A percentile compares a stretch with the other conserved stretches of the same genome.
Conservation (phyloP, 2,888 invertebrate genomes). For the Panzeria rudis region DNA sequence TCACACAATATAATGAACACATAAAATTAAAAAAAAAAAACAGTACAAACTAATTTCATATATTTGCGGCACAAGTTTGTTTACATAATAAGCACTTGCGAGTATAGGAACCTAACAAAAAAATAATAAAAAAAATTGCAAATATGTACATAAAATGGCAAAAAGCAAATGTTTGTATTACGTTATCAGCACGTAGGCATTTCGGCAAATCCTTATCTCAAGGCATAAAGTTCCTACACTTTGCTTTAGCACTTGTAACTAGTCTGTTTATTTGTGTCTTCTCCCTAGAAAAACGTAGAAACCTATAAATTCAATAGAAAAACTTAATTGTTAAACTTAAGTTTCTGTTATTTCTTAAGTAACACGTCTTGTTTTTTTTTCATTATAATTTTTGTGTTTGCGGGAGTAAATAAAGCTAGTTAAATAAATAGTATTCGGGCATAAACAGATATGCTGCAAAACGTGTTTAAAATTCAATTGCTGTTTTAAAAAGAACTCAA, state of each 20-base stretch:
- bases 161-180: constrained; percentile 43
- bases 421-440: constrained; percentile 41
- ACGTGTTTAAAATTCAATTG: constrained; percentile 70
- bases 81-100: background rate
- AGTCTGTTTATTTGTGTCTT: background rate
- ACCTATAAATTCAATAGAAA: constrained; percentile 18
- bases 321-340: constrained; percentile 34
- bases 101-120: background rate
- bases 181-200: constrained; percentile 69
- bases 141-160: constrained; percentile 15
- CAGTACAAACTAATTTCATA: constrained; percentile 22
- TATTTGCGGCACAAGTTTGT: constrained; percentile 31
- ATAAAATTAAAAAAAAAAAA: constrained; percentile 1
- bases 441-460: constrained; percentile 42
- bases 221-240: constrained; percentile 34
- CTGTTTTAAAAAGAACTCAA: constrained; percentile 25
- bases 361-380: constrained; percentile 43
- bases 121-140: constrained; percentile 15
- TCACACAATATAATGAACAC: background rate
- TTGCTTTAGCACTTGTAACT: constrained; percentile 58
- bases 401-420: constrained; percentile 61
- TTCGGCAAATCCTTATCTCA: constrained; percentile 69
- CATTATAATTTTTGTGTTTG: constrained; percentile 42
- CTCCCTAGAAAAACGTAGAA: background rate
- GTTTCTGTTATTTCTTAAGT: constrained; percentile 20